Conservation (phyloP, 2,888 invertebrate species). For the Pycnomerus fuliginosus region DNA sequence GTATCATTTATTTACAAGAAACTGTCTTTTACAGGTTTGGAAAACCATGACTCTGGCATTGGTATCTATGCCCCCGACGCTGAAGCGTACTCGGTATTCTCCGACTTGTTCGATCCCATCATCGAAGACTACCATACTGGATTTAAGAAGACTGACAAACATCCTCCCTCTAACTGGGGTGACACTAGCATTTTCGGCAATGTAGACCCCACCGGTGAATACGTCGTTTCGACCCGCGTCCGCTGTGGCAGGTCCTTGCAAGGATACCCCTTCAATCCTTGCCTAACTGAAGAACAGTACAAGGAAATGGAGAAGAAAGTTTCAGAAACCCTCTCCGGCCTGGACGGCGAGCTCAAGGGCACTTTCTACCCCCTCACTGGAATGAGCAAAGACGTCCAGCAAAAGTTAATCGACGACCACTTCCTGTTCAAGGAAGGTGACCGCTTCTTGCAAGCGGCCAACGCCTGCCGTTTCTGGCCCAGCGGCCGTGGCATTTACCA, state of each 20-base stretch:
- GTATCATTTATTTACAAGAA: no score
- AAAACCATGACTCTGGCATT: slow-evolving; percentile 94
- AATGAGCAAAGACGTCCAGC: slow-evolving; percentile 94
- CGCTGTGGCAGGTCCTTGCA: slow-evolving; percentile 93
- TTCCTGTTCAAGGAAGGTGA: slow-evolving; percentile 98
- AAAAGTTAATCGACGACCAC: slow-evolving; percentile 96
- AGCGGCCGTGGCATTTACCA: slow-evolving; percentile 96
- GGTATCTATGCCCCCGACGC: slow-evolving; percentile 98
- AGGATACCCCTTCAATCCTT: slow-evolving; percentile 97
- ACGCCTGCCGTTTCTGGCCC: slow-evolving; percentile 97
- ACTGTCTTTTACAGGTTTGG: slow-evolving; percentile 79
- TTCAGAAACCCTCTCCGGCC: slow-evolving; percentile 74
- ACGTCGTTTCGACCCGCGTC: slow-evolving; percentile 92
- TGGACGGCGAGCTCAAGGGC: slow-evolving; percentile 89
- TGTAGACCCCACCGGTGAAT: slow-evolving; percentile 88
- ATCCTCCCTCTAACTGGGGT: slow-evolving; percentile 93
- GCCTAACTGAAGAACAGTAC: slow-evolving; percentile 94
- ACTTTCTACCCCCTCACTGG: slow-evolving; percentile 94
- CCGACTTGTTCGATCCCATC: slow-evolving; percentile 94
- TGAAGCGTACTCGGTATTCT: slow-evolving; percentile 89
- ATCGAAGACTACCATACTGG: slow-evolving; percentile 97
- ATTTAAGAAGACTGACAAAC: slow-evolving; percentile 92
- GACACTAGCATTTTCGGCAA: slow-evolving; percentile 88
- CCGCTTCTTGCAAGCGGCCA: slow-evolving; percentile 87
- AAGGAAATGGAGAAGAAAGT: slow-evolving; percentile 96